Evolutionary conservation across 1,140 invertebrate species (phyloP), one percentile per base, ranked within the genome.

Genomic region (Rhyzopertha dominica): DNA sequence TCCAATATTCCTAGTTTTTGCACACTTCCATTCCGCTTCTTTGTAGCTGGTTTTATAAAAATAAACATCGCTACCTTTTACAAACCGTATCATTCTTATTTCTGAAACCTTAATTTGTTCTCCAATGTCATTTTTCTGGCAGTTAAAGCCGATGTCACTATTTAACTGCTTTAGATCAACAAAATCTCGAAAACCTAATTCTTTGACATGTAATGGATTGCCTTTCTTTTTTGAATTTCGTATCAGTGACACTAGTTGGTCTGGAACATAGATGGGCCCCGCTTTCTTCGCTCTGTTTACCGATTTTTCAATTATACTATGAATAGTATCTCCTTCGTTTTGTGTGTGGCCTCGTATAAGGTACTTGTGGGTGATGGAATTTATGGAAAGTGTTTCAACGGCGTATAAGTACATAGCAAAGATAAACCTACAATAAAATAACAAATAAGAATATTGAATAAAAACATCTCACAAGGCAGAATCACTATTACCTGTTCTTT

Each of bases 281-380:
- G 42, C 23, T 37, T 36, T 36, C 19, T 44, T 38, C 47, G 54
- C 43, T 5, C 49, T 60, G 47, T 54, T 65, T 29, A 58, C 49
- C 43, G 51, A 47, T 28, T 58, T 63, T 43, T 66, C 65, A 17
- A 66, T 67, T 0, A 63, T 26, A 5, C 57, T 56, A 39, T 67
- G 66, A 13, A 65, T 56, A 25, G 48, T 54, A 43, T 69, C 63
- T 0, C 51, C 62, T 34, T 68, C 62, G 62, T 42, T 66, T 65
- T 58, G 63, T 58, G 62, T 67, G 40, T 67, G 62, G 0, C 63
- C 58, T 28, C 57, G 54, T 35, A 49, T 56, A 17, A 69, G 36
- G 49, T 51, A 59, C 40, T 58, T 61, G 25, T 63, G 61, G 1
- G 49, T 57, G 13, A 57, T 57, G 5, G 31, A 49, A 48, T 48